Evolutionary conservation across 1,140 invertebrate species (phyloP).

Genomic region (Temnothorax curvispinosus): DNA sequence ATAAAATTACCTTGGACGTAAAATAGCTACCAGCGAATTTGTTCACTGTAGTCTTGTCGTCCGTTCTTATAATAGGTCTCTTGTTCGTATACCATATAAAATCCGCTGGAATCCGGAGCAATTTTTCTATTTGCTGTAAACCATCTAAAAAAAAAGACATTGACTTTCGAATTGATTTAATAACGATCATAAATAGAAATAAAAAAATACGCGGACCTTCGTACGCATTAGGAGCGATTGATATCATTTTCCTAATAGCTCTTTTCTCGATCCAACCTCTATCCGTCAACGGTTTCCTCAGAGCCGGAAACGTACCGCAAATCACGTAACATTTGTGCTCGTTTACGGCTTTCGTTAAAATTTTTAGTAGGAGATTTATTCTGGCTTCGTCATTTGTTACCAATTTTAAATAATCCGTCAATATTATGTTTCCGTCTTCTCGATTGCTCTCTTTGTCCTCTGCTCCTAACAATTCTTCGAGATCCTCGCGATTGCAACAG

Average conservation of each 20-base stretch:
- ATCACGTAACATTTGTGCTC: conserved; percentile 69
- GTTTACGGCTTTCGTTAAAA: conserved; percentile 59
- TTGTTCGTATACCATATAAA: conserved; percentile 67
- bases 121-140: conserved; percentile 55
- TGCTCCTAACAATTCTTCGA: conserved; percentile 42
- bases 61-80: conserved; percentile 55
- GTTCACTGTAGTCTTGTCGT: conserved; percentile 88
- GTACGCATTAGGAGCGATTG: conserved; percentile 36
- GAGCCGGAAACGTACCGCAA: conserved; percentile 56
- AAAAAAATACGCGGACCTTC: conserved; percentile 43
- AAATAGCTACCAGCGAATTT: conserved; percentile 92
- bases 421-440: conserved; percentile 50
- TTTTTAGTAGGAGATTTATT: conserved; percentile 60
- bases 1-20: conserved; percentile 91
- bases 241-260: conserved; percentile 64
- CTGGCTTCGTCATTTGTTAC: conserved; percentile 35
- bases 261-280: conserved; percentile 70
- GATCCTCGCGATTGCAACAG: conserved; percentile 63
- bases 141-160: conserved; percentile 19
- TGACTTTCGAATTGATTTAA: background rate
- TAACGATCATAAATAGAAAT: background rate
- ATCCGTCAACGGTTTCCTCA: conserved; percentile 55
- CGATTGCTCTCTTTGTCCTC: conserved; percentile 19
- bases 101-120: conserved; percentile 54
- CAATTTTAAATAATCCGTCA: conserved; percentile 60